Evolutionary conservation across 2,888 invertebrate genomes (phyloP), one percentile per base, ranked within the genome.

Genomic region (Ophion obscuratus): DNA sequence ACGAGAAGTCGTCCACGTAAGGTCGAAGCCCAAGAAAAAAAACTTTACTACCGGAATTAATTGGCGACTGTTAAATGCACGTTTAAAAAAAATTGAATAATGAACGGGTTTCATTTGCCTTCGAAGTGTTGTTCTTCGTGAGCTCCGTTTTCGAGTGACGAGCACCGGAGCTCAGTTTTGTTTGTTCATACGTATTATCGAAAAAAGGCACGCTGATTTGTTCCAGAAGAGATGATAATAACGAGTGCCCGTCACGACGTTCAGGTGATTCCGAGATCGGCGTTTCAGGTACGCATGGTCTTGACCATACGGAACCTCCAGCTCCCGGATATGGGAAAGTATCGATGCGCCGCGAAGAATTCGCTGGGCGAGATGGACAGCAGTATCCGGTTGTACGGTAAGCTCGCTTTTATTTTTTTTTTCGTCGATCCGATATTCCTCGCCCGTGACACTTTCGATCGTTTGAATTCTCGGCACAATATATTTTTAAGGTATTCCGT

Each of bases 311-410:
- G 97, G 68, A 96, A 96, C 90, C 95, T 98, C 88, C 96, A 97
- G 87, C 95, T 95, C 83, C 95, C 95, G 57, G 98, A 98, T 92
- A 96, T 97, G 10, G 98, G 98, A 40, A 97, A 97, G 0, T 98
- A 98, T 94, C 95, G 96, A 76, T 98, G 98, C 93, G 97, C 97
- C 84, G 98, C 98, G 47, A 93, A 93, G 84, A 94, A 94, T 91
- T 93, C 94, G 62, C 95, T 98, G 2, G 98, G 98, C 0, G 98
- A 98, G 94, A 97, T 97, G 27, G 98, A 98, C 93, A 97, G 97
- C 94, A 97, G 96, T 92, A 98, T 98, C 91, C 96, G 98, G 88
- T 95, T 98, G 76, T 98, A 98, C 93, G 98, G 98, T 98, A 94
- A 96, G 96, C 93, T 53, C 20, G 61, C 17, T 17, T 47, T 47